Conservation (phyloP, 2,797 vertebrate genomes). For the Borostomias antarcticus region DNA sequence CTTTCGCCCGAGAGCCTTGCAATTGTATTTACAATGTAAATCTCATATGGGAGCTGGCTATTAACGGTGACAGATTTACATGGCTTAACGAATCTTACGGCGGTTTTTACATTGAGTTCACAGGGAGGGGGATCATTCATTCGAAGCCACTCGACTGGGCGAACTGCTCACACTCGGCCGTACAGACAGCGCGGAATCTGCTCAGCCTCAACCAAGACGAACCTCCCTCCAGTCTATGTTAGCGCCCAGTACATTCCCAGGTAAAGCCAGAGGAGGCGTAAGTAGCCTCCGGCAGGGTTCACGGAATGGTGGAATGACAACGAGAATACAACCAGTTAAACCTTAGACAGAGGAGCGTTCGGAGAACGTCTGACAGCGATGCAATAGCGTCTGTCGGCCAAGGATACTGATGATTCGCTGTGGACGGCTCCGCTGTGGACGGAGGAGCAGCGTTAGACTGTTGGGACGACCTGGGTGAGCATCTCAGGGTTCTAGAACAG, state of each 20-base stretch:
- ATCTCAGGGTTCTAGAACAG: too few relatives aligned
- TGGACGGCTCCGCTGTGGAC: too few relatives aligned
- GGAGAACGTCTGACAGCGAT: too few relatives aligned
- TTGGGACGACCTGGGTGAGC: too few relatives aligned
- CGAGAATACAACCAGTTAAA: too few relatives aligned
- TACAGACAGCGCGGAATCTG: too few relatives aligned
- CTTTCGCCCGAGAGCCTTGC: neutral
- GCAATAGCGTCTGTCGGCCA: too few relatives aligned
- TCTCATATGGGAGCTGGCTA: constrained; percentile 8
- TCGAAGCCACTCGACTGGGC: constrained; percentile 14
- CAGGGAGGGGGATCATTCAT: constrained; percentile 1
- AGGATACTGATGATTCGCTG: too few relatives aligned
- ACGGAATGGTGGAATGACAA: neutral
- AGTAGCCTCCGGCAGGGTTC: neutral
- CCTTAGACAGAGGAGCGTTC: too few relatives aligned
- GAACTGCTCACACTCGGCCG: neutral
- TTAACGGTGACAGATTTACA: constrained; percentile 22
- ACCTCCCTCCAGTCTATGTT: neutral
- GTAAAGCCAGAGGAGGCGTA: neutral
- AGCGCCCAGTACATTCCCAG: neutral
- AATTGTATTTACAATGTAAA: constrained; percentile 19
- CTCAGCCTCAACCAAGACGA: too few relatives aligned
- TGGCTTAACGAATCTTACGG: constrained; percentile 2
- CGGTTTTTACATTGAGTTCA: constrained; percentile 5
- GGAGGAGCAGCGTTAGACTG: too few relatives aligned